Percentiles rank a stretch among this genome's conserved stretches.
These are phyloP conservation scores for Drosophila rellima DNA, from an alignment of 2,888 invertebrate genomes.

Conservation along the genomic window DNA sequence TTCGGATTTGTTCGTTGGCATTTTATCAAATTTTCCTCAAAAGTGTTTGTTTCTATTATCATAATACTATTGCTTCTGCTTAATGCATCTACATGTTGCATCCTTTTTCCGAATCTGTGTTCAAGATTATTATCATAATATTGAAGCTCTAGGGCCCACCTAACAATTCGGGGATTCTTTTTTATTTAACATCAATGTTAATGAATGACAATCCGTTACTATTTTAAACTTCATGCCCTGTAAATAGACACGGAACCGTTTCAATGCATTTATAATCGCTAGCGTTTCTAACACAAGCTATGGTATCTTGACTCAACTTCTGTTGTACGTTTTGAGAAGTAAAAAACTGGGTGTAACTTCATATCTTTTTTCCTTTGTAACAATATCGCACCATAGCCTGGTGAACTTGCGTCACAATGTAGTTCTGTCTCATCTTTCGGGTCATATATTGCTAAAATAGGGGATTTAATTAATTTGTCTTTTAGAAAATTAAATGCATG, in stretches of 20 bases:
- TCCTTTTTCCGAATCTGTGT: slow-evolving; percentile 1
- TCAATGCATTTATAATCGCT: background rate
- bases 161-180: background rate
- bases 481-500: no score
- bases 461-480: slow-evolving; percentile 1
- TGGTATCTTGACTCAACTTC: background rate
- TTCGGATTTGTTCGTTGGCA: background rate
- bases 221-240: background rate
- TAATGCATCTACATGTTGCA: slow-evolving; percentile 4
- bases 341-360: slow-evolving; percentile 13
- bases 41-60: background rate
- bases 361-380: slow-evolving; percentile 7
- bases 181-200: background rate
- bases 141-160: no score
- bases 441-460: slow-evolving; percentile 8
- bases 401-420: slow-evolving; percentile 11
- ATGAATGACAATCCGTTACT: background rate
- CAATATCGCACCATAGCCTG: background rate
- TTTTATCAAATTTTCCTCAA: background rate
- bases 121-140: no score
- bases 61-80: background rate
- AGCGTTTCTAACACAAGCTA: background rate
- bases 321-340: no score
- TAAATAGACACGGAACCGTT: background rate
- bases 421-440: slow-evolving; percentile 4